Percentiles rank a stretch among this genome's conserved stretches.
Evolutionary conservation across 2,113 vertebrate species (phyloP).

Genomic region (Pelecanoides urinatrix): DNA sequence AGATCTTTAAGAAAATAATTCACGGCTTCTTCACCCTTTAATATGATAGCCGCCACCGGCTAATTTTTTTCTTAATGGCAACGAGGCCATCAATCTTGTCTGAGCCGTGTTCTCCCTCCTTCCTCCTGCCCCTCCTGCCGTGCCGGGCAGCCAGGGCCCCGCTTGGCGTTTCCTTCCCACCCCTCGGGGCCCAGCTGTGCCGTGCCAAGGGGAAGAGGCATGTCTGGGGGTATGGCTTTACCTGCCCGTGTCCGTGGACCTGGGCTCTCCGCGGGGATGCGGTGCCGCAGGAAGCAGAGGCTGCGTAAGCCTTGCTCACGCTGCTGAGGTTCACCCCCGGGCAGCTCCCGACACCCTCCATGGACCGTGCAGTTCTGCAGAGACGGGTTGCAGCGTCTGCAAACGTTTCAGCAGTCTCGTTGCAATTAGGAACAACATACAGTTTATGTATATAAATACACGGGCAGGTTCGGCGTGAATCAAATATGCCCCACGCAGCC

Average conservation of each 20-base stretch:
- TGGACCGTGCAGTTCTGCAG: fast-evolving
- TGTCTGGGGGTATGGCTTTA: neutral
- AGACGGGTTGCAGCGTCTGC: neutral
- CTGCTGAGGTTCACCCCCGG: neutral
- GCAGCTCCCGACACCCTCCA: fast-evolving
- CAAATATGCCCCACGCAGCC: fast-evolving
- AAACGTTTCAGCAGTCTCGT: neutral
- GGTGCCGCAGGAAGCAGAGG: neutral
- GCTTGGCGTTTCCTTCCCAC: neutral
- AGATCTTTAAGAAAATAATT: slow-evolving; percentile 93
- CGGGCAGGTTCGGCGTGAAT: fast-evolving
- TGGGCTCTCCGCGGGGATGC: neutral
- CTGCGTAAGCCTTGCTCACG: fast-evolving
- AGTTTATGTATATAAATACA: fast-evolving
- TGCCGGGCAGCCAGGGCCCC: neutral
- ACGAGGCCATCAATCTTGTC: slow-evolving; percentile 84
- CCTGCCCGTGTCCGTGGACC: fast-evolving
- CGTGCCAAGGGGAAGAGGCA: fast-evolving
- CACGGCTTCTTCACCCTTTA: slow-evolving; percentile 89
- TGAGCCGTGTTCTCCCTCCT: slow-evolving; percentile 56
- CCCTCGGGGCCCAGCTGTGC: neutral
- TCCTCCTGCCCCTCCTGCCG: slow-evolving; percentile 44
- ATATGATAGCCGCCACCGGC: slow-evolving; percentile 87
- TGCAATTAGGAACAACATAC: neutral
- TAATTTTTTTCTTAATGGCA: slow-evolving; percentile 91